Evolutionary conservation across 2,797 vertebrate species (phyloP).

Genomic region (Pseudochromis fuscus): DNA sequence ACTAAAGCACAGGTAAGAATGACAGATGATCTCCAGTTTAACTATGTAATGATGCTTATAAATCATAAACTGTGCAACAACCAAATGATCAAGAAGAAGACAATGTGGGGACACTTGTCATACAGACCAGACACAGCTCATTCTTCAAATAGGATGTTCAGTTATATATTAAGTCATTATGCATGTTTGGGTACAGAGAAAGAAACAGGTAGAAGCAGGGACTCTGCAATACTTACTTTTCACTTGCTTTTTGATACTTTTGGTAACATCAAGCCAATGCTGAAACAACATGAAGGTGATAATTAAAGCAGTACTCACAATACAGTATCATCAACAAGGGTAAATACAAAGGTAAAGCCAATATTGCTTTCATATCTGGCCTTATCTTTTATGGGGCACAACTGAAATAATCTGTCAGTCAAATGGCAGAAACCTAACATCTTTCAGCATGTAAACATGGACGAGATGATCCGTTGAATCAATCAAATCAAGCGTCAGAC

Average conservation of each 20-base stretch:
- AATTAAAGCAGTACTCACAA: conserved; percentile 1
- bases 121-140: too few relatives aligned
- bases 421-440: too few relatives aligned
- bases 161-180: not conserved
- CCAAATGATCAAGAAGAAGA: too few relatives aligned
- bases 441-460: too few relatives aligned
- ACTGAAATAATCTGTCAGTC: too few relatives aligned
- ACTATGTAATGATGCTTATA: not conserved
- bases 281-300: conserved; percentile 69
- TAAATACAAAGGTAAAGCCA: not conserved
- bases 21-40: not conserved
- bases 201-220: not conserved
- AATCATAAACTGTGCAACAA: too few relatives aligned
- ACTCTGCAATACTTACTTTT: conserved; percentile 91
- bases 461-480: too few relatives aligned
- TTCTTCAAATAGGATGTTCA: not conserved
- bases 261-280: conserved; percentile 98
- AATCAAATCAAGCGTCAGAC: too few relatives aligned
- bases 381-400: not conserved
- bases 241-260: conserved; percentile 99
- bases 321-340: not conserved
- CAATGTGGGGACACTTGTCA: too few relatives aligned
- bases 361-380: not conserved
- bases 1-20: conserved; percentile 79
- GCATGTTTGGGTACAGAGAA: not conserved